phyloP scores from a whole-genome alignment of 2,113 vertebrate genomes.

The Psammodynastes pulverulentus region DNA sequence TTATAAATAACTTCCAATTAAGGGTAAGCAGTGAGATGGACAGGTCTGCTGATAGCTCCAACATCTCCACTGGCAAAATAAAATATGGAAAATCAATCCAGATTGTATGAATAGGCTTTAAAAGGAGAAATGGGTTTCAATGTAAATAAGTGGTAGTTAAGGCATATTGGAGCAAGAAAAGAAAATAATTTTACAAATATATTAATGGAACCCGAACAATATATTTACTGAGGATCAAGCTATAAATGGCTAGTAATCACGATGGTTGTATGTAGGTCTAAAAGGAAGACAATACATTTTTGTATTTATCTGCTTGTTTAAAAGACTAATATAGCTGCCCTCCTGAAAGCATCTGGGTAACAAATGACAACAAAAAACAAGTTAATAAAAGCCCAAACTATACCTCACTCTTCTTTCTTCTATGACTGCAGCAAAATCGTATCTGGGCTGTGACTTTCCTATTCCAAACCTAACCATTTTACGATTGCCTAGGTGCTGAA shows the following conservation, averaged over 20 bases:
- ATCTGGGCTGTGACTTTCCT: neutral
- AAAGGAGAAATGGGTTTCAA: neutral
- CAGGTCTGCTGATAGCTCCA: neutral
- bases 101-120: neutral
- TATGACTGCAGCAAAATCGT: neutral
- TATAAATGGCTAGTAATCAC: neutral
- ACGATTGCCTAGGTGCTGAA: neutral
- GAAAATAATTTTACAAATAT: neutral
- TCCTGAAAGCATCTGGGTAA: neutral
- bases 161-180: neutral
- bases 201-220: neutral
- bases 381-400: neutral
- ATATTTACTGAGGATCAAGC: neutral
- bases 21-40: neutral
- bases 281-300: neutral
- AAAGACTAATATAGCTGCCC: neutral
- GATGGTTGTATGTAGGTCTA: neutral
- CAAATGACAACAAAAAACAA: neutral
- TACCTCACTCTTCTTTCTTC: neutral
- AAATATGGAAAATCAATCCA: neutral
- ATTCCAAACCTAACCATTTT: neutral
- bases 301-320: neutral
- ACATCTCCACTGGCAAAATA: neutral
- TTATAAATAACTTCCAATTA: neutral
- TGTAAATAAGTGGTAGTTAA: neutral